Percentiles rank a stretch among this genome's conserved stretches.
phyloP scores from a whole-genome alignment of 2,113 vertebrate species.

The Dromaius novaehollandiae region DNA sequence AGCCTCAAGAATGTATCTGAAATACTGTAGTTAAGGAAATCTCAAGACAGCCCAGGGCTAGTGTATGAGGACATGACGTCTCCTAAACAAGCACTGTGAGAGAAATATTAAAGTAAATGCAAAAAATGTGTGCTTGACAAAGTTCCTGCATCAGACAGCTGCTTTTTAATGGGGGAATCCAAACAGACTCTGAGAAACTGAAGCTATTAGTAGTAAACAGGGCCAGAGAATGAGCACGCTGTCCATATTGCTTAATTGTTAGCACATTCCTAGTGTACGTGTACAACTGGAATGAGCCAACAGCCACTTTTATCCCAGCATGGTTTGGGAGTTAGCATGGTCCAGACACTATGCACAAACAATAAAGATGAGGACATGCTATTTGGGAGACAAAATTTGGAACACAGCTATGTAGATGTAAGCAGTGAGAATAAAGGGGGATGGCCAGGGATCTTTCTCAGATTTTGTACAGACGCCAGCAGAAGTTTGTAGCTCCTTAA shows the following conservation, averaged over 20 bases:
- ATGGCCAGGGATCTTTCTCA: background rate
- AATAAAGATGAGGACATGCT: background rate
- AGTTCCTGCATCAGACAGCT: background rate
- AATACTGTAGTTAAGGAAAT: constrained; percentile 8
- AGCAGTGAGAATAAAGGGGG: background rate
- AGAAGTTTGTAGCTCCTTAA: background rate
- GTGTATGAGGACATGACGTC: background rate
- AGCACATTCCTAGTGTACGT: background rate
- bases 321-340: rapidly evolving
- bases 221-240: background rate
- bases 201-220: rapidly evolving
- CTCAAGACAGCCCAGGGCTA: background rate
- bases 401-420: background rate
- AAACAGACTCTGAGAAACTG: background rate
- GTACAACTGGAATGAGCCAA: background rate
- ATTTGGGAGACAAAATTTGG: background rate
- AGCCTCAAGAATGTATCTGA: background rate
- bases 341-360: background rate
- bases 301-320: background rate
- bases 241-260: background rate
- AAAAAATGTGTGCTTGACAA: background rate
- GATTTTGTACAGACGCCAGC: background rate
- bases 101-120: background rate
- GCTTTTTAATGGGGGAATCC: background rate
- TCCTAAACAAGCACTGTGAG: background rate